phyloP scores from a whole-genome alignment of 2,888 invertebrate species.

The Andrena haemorrhoa region DNA sequence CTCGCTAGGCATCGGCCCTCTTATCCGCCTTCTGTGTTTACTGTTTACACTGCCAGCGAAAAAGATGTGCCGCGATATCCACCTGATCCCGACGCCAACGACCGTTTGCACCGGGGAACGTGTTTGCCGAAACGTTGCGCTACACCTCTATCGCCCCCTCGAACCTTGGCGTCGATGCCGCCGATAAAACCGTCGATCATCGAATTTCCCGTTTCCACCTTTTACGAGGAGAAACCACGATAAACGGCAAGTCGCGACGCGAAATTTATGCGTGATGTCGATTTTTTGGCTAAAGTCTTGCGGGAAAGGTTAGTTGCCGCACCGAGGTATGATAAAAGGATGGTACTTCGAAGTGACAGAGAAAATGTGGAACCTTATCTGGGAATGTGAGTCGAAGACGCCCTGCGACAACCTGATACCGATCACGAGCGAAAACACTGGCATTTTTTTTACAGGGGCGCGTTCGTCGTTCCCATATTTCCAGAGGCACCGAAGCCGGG shows the following conservation, averaged over 20 bases:
- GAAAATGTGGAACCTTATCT: not conserved
- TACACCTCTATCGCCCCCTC: constrained; percentile 20
- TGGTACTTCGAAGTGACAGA: not conserved
- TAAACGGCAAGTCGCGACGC: constrained; percentile 16
- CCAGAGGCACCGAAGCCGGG: not conserved
- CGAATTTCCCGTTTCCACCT: constrained; percentile 33
- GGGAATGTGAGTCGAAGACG: too few species aligned
- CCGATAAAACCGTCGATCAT: constrained; percentile 46
- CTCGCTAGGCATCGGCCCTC: constrained; percentile 55
- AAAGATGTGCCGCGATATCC: constrained; percentile 29
- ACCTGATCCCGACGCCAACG: constrained; percentile 36
- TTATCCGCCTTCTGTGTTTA: constrained; percentile 66
- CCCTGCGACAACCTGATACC: not conserved
- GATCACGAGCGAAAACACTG: not conserved
- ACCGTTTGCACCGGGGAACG: constrained; percentile 14
- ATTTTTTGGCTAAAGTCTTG: constrained; percentile 9
- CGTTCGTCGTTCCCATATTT: constrained; percentile 15
- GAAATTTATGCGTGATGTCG: constrained; percentile 26
- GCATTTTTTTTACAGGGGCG: not conserved
- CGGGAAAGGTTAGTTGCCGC: not conserved
- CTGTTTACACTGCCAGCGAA: constrained; percentile 51
- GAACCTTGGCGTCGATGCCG: constrained; percentile 25
- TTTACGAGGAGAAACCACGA: constrained; percentile 43
- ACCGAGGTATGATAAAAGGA: not conserved
- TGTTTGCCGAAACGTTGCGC: constrained; percentile 23